A percentile compares a stretch with the other conserved stretches of the same genome.
Evolutionary conservation across 2,888 invertebrate species (phyloP).

Genomic region (Drosophila recens): DNA sequence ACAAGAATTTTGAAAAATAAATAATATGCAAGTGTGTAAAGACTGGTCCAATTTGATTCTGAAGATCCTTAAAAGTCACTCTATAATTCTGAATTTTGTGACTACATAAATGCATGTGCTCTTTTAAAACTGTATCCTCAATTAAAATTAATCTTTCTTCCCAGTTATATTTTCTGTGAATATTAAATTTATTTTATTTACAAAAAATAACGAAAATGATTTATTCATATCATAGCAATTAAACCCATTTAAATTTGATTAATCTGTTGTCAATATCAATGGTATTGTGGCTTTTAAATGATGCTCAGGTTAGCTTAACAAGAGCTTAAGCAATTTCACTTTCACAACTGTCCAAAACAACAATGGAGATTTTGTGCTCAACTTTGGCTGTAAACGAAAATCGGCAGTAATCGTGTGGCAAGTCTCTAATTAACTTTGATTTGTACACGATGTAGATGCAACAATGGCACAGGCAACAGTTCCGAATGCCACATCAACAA

Average conservation of each 20-base stretch:
- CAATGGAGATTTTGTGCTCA: slow-evolving; percentile 17
- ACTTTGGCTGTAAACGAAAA: slow-evolving; percentile 25
- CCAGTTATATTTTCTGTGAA: no score
- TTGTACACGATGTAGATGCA: slow-evolving; percentile 33
- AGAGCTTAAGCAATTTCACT: slow-evolving; percentile 20
- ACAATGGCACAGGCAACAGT: slow-evolving; percentile 14
- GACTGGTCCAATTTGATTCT: neutral
- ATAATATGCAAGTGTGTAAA: neutral
- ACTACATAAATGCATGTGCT: no score
- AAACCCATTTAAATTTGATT: neutral
- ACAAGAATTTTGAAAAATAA: neutral
- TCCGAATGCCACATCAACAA: slow-evolving; percentile 5
- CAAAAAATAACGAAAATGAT: neutral
- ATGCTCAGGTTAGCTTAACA: slow-evolving; percentile 19
- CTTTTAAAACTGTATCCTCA: no score
- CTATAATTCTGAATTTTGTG: neutral
- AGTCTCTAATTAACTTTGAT: slow-evolving; percentile 57
- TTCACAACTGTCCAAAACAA: slow-evolving; percentile 7
- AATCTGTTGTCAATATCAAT: neutral
- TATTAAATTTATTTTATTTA: no score
- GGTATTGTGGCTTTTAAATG: neutral
- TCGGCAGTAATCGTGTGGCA: slow-evolving; percentile 31
- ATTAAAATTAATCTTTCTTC: neutral
- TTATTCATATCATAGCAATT: neutral
- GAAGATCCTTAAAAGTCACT: neutral